Conservation (phyloP, 1,140 invertebrate genomes). For the Macrobrachium nipponense region DNA sequence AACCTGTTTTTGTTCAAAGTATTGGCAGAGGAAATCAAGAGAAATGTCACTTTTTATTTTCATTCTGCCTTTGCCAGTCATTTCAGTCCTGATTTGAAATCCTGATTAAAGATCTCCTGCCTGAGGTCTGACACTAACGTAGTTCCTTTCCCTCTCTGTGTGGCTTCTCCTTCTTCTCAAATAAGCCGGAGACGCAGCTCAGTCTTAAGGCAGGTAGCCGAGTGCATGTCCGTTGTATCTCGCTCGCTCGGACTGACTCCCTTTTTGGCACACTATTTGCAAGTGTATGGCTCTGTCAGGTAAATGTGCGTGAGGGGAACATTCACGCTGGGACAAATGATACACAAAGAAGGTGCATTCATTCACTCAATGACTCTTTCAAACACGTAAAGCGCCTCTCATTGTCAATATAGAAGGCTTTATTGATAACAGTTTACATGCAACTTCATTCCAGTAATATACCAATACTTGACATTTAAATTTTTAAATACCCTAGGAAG, state of each 20-base stretch:
- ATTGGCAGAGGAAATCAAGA: slow-evolving; percentile 29
- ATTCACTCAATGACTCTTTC: neutral
- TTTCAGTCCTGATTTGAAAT: too few species aligned
- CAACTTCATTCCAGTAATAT: too few species aligned
- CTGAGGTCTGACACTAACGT: slow-evolving; percentile 49
- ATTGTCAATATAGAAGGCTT: too few species aligned
- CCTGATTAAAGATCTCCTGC: neutral
- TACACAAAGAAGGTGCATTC: slow-evolving; percentile 45
- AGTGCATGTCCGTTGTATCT: slow-evolving; percentile 56
- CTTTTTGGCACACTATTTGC: slow-evolving; percentile 57
- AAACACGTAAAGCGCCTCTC: too few species aligned
- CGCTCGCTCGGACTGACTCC: slow-evolving; percentile 55
- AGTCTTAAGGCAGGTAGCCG: slow-evolving; percentile 64
- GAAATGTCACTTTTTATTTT: neutral
- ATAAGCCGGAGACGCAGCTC: slow-evolving; percentile 64
- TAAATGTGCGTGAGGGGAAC: slow-evolving; percentile 55
- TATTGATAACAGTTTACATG: too few species aligned
- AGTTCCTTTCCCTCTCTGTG: slow-evolving; percentile 54
- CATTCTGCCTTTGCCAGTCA: too few species aligned
- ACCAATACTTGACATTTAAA: too few species aligned
- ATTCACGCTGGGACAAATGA: slow-evolving; percentile 27
- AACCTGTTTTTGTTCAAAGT: neutral
- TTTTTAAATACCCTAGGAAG: too few species aligned
- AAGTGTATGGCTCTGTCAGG: slow-evolving; percentile 57
- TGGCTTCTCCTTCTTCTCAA: slow-evolving; percentile 52